Evolutionary conservation across 92 coral and sea anemone species (phyloP).

Genomic region (Siderastrea siderea): DNA sequence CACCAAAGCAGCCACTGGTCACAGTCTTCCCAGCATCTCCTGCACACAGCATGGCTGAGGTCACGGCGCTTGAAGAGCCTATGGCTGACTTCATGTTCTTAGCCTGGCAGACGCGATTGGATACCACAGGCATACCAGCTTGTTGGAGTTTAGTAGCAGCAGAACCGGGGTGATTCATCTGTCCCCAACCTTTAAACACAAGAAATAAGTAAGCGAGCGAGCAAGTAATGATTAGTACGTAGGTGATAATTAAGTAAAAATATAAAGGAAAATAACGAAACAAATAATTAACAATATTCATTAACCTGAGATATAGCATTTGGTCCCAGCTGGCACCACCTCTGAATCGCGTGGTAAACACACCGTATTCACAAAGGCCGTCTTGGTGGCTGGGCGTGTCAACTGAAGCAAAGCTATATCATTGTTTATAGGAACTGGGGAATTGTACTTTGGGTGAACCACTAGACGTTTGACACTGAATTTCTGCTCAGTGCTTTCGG

Average conservation of each 20-base stretch:
- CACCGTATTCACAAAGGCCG: slow-evolving; percentile 71
- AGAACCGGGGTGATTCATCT: slow-evolving; percentile 60
- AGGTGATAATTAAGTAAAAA: background rate
- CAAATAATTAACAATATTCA: background rate
- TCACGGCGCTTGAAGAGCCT: slow-evolving; percentile 5
- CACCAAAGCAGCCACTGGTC: slow-evolving; percentile 71
- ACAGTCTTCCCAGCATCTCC: slow-evolving; percentile 78
- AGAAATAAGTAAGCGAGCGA: background rate
- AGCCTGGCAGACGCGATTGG: slow-evolving; percentile 57
- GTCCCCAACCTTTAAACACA: slow-evolving; percentile 67
- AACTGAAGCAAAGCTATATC: slow-evolving; percentile 80
- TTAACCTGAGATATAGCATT: slow-evolving; percentile 80
- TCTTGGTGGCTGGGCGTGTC: slow-evolving; percentile 48
- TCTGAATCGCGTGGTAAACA: slow-evolving; percentile 71
- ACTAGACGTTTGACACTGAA: slow-evolving; percentile 57
- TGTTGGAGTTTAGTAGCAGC: slow-evolving; percentile 60
- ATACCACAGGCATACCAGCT: slow-evolving; percentile 61
- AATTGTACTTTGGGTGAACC: slow-evolving; percentile 63
- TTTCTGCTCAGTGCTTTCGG: slow-evolving; percentile 72
- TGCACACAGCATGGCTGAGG: slow-evolving; percentile 77
- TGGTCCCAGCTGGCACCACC: slow-evolving; percentile 56
- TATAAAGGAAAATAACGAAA: too few species aligned
- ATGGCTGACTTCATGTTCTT: background rate
- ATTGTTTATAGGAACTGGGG: slow-evolving; percentile 68
- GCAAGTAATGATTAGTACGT: background rate